Evolutionary conservation across 2,888 invertebrate genomes (phyloP), one percentile per base, ranked within the genome.

Genomic region (Tachina lurida): DNA sequence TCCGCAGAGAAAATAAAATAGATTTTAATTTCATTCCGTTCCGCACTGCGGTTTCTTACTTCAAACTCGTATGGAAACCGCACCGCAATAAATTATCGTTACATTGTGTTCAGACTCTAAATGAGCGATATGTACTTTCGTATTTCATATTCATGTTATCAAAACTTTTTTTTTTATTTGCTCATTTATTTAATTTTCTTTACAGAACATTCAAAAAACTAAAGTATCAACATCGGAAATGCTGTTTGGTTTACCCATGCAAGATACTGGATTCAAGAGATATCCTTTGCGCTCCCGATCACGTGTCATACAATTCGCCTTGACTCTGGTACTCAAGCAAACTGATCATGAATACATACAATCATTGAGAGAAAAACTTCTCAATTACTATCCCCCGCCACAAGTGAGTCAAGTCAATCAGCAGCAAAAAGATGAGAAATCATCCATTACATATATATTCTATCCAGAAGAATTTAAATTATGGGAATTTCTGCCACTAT

Each of bases 401-500:
- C 96, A 95, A 52, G 79, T 88, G 58, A 88, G 31, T 65, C 68
- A 74, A 17, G 9, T 0, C 10, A 62, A 67, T 87, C 84, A 76
- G 10, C 88, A 90, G 1, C 91, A 77, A 45, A 75, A 54, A 4
- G 76, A 60, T 2, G 89, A 89, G 17, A 91, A 91, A 47, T 89
- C 92, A 0, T 92, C 94, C 60, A 94, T 95, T 75, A 93, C 94
- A 3, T 93, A 95, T 87, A 95, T 98, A 75, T 97, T 97, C 92
- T 98, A 98, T 93, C 97, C 98, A 12, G 97, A 97, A 74, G 96
- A 97, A 91, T 96, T 97, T 88, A 97, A 97, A 90, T 95, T 96
- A 89, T 95, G 95, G 89, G 97, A 97, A 90, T 95, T 97, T 80
- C 94, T 98, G 43, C 98, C 98, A 0, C 93, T 99, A 10, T 94